These are phyloP conservation scores for Nesospiza acunhae DNA, from an alignment of 2,113 vertebrate species.

Conservation along the genomic window DNA sequence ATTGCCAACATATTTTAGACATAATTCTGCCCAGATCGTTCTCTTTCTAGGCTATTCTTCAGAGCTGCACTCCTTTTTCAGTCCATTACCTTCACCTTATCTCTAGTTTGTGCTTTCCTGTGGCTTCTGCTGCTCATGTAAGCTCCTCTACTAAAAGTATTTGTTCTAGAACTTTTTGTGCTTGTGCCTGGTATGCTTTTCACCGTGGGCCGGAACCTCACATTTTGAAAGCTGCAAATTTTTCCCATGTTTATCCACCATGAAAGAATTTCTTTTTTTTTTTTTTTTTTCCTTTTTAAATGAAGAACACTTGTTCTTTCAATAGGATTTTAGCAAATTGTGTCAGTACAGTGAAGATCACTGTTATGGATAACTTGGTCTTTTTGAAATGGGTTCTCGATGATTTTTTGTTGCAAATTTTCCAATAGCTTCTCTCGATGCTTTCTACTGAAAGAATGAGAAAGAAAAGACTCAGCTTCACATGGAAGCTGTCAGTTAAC, in stretches of 20 bases:
- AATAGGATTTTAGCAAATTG: not conserved
- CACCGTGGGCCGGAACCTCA: not conserved
- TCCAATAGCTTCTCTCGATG: not conserved
- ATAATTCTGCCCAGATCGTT: not conserved
- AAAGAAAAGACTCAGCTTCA: not conserved
- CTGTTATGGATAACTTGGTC: not conserved
- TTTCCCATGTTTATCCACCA: not conserved
- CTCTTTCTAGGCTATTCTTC: not conserved
- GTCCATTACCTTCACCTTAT: not conserved
- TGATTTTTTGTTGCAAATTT: not conserved
- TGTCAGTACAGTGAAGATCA: not conserved
- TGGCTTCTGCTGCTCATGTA: not conserved
- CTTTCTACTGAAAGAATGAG: not conserved
- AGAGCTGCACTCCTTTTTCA: slow-evolving; percentile 4
- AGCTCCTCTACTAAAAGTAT: not conserved
- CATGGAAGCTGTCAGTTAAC: not conserved
- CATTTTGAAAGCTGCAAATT: not conserved
- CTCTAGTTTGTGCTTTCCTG: not conserved
- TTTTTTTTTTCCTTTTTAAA: not conserved
- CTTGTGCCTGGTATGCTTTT: not conserved
- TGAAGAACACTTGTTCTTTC: not conserved
- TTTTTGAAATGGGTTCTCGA: not conserved
- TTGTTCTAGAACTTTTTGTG: not conserved
- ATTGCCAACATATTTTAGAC: not conserved
- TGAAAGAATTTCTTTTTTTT: not conserved